Evolutionary conservation across 2,113 vertebrate genomes (phyloP), one percentile per base, ranked within the genome.

Genomic region (Nyctereutes procyonoides): DNA sequence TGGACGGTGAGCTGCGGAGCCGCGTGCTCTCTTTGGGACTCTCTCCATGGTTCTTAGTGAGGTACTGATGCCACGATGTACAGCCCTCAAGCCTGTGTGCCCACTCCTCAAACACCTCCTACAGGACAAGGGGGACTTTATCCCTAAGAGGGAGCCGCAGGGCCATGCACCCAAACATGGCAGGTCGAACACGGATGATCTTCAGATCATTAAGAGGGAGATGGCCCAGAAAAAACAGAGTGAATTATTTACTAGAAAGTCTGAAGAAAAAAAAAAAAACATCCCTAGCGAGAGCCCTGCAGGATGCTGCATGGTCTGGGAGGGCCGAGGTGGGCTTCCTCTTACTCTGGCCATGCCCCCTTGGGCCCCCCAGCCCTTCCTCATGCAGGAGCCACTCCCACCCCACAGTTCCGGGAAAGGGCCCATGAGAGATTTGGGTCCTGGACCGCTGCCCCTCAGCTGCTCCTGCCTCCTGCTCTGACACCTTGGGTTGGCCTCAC

Each of bases 191-290:
- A 95, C 93, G 6, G 98, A 99, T 53, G 99, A 99, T 43, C 98
- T 99, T 80, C 98, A 99, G 98, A 98, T 98, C 95, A 98, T 99
- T 89, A 99, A 99, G 97, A 98, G 98, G 89, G 99, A 99, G 96
- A 98, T 99, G 80, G 98, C 98, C 15, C 98, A 98, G 98, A 99
- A 99, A 97, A 99, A 99, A 93, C 98, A 98, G 98, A 95, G 98
- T 99, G 98, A 98, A 99, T 87, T 98, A 98, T 83, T 98, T 99
- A 94, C 97, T 98, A 95, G 98, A 99, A 93, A 99, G 98, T 95
- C 97, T 99, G 35, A 99, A 98, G 77, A 96, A 97, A 26, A 82
- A 98, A 48, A 43, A 1, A 22, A 73, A 12, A 26, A 99, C 1
- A 28, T 19, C n/a, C 97, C 0, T 98, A 98, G 93, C 98, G 98